Evolutionary conservation across 2,113 vertebrate genomes (phyloP).

Genomic region (Elephas maximus): DNA sequence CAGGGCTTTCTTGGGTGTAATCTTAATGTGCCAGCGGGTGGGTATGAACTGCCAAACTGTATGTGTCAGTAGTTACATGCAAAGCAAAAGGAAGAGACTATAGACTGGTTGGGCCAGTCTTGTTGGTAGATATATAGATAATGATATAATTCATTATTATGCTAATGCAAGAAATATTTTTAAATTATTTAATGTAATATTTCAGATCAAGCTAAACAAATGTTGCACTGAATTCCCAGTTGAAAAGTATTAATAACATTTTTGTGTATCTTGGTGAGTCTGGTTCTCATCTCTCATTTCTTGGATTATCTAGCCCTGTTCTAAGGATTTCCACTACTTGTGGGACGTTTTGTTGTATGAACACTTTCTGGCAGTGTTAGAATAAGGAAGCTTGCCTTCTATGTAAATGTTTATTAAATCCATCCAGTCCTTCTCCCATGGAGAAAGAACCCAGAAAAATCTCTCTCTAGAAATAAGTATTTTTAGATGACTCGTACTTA

Average conservation of each 20-base stretch:
- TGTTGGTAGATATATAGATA: neutral
- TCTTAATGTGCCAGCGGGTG: neutral
- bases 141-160: neutral
- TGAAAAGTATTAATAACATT: neutral
- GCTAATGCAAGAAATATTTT: neutral
- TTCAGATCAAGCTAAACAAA: neutral
- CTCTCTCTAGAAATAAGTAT: neutral
- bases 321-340: neutral
- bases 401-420: constrained; percentile 5
- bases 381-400: neutral
- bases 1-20: neutral
- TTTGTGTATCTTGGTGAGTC: neutral
- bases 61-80: neutral
- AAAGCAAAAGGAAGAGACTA: neutral
- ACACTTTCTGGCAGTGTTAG: neutral
- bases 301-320: neutral
- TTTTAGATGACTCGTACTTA: constrained; percentile 20
- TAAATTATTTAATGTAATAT: neutral
- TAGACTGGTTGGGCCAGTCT: neutral
- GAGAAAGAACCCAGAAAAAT: neutral
- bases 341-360: neutral
- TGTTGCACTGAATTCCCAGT: neutral
- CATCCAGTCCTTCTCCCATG: neutral
- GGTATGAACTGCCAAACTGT: neutral
- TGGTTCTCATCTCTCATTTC: neutral